Conservation (phyloP, 2,113 vertebrate genomes). For the Pollimyrus isidori region DNA sequence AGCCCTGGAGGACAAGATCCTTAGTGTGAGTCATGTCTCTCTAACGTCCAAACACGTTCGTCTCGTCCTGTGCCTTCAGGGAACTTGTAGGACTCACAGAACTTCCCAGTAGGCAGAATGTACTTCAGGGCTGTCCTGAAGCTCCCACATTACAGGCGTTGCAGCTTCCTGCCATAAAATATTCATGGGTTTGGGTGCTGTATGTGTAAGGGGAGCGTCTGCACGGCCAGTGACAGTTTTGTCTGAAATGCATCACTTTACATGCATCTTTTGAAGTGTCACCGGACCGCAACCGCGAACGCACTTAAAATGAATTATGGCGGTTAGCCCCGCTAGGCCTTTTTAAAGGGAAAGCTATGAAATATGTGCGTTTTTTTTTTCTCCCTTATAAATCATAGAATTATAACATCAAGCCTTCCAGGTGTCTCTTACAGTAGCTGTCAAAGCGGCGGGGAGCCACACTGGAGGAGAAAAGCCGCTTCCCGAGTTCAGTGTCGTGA, state of each 20-base stretch:
- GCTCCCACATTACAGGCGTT: neutral
- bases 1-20: neutral
- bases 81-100: neutral
- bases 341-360: neutral
- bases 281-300: neutral
- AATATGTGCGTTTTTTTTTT: neutral
- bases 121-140: neutral
- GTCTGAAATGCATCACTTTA: neutral
- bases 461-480: neutral
- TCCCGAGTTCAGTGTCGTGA: neutral
- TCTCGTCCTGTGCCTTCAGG: neutral
- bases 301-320: neutral
- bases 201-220: neutral
- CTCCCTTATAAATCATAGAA: constrained; percentile 2
- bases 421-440: neutral
- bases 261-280: neutral
- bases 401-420: neutral
- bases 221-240: neutral
- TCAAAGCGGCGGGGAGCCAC: neutral
- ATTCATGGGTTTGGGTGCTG: constrained; percentile 5
- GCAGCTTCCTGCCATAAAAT: constrained; percentile 19
- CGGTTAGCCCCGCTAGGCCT: neutral
- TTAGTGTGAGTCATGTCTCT: neutral
- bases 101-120: neutral
- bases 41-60: neutral